A percentile compares a stretch with the other conserved stretches of the same genome.
Conservation (phyloP, 2,888 invertebrate species). For the Notodonta dromedarius region DNA sequence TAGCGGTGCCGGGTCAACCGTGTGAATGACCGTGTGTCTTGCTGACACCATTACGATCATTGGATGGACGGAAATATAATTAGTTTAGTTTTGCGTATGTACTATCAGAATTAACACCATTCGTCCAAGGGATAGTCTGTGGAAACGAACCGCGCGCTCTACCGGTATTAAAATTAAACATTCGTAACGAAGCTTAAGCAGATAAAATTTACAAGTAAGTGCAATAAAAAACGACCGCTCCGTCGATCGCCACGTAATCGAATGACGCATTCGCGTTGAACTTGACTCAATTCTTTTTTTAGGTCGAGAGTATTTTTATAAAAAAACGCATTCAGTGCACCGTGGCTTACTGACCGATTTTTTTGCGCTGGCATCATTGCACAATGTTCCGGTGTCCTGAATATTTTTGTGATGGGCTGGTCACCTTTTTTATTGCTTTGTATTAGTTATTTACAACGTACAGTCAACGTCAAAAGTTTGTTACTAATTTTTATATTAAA, state of each 20-base stretch:
- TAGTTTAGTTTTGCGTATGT: too few species aligned
- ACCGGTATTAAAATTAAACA: too few species aligned
- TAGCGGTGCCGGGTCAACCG: too few species aligned
- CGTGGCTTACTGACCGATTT: constrained; percentile 33
- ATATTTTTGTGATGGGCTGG: constrained; percentile 19
- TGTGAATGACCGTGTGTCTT: too few species aligned
- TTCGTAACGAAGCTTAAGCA: too few species aligned
- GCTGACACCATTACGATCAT: too few species aligned
- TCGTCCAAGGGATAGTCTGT: too few species aligned
- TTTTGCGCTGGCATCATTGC: constrained; percentile 22
- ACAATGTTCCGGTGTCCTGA: constrained; percentile 15
- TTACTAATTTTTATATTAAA: too few species aligned
- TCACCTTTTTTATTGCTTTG: constrained; percentile 13
- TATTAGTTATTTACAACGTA: neutral
- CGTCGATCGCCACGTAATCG: constrained; percentile 26
- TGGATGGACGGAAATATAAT: too few species aligned
- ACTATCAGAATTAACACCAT: too few species aligned
- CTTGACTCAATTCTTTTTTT: constrained; percentile 68
- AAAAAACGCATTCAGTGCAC: constrained; percentile 31
- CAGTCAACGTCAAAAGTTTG: neutral
- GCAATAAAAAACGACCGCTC: neutral
- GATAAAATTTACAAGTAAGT: neutral
- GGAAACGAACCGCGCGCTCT: too few species aligned
- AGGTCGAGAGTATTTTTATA: constrained; percentile 43
- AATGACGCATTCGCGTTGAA: constrained; percentile 57